Conservation (phyloP, 1,140 invertebrate species). For the Fragariocoptes setiger region DNA sequence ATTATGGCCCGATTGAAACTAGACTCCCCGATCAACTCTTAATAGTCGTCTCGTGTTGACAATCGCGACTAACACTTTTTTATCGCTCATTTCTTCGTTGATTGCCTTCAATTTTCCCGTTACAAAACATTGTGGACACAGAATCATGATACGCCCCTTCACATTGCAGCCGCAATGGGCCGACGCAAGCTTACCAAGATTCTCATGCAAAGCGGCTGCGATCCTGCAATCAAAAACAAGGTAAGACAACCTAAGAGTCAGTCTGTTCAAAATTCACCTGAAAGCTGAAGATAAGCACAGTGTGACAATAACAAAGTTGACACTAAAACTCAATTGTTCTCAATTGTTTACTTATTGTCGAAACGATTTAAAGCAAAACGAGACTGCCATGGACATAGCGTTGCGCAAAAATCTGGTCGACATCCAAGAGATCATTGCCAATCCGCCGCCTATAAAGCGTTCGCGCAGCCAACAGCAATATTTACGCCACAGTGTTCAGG, state of each 20-base stretch:
- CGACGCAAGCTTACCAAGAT: slow-evolving; percentile 63
- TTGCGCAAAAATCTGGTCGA: slow-evolving; percentile 47
- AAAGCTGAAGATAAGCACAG: background rate
- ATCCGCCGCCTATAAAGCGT: slow-evolving; percentile 20
- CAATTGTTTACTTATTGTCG: too few relatives aligned
- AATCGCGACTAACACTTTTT: background rate
- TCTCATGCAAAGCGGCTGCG: slow-evolving; percentile 49
- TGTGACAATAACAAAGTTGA: background rate
- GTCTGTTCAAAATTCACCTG: too few relatives aligned
- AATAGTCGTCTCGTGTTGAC: too few relatives aligned
- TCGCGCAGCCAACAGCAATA: background rate
- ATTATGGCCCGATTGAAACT: too few relatives aligned
- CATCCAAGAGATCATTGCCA: slow-evolving; percentile 39
- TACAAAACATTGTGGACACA: too few relatives aligned
- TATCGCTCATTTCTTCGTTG: slow-evolving; percentile 8
- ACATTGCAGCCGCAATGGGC: slow-evolving; percentile 73
- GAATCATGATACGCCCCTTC: slow-evolving; percentile 74
- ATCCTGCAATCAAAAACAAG: slow-evolving; percentile 45
- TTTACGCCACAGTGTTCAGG: too few relatives aligned
- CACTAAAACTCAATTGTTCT: background rate
- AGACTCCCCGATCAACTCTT: too few relatives aligned
- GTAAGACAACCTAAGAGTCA: slow-evolving; percentile 14
- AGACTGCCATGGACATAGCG: slow-evolving; percentile 64
- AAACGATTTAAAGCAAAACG: slow-evolving; percentile 31
- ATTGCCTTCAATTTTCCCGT: slow-evolving; percentile 10